Base-by-base conservation (phyloP, 2,113 vertebrate genomes). In the Pogonocichla stellata region DNA sequence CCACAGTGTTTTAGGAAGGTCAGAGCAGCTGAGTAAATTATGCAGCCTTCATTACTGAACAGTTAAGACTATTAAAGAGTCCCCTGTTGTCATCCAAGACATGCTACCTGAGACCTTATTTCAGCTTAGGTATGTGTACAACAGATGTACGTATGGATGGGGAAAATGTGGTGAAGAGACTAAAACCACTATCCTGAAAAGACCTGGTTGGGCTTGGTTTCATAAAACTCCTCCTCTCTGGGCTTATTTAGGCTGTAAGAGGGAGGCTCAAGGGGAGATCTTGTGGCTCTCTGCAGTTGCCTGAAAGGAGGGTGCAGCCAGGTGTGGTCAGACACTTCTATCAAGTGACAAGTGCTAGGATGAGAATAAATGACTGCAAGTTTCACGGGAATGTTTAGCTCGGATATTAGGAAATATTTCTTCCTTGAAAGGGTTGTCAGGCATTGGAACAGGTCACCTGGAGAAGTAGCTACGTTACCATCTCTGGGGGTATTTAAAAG, bases 121-220 rank as follows among this genome's bases (percentile, higher is more conserved):
- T 67, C 72, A 74, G 53, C 43, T 54, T 57, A 62, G 62, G 65
- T 78, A 47, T 51, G 28, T 29, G 28, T 34, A 18, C 73, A 89
- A 69, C 5, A 67, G 47, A 67, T 12, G 12, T 14, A 57, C 47
- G 28, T 1, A 77, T 8, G 18, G 33, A 58, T 70, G 28, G 10
- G 38, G 56, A 77, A 92, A 86, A 88, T 31, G 45, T 34, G 56
- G 12, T 62, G 43, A 81, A 90, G 57, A 93, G 67, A 57, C 69
- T 78, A 58, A 92, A 88, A 67, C 25, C 24, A 14, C 13, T 72
- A 8, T 34, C 16, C 34, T 82, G 42, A 29, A 64, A 90, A 71
- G 75, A 65, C 18, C 61, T 72, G 70, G 14, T 15, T 42, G 40
- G 15, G 34, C 33, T 92, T 57, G 56, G 2, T 45, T 93, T 90